A percentile compares a stretch with the other conserved stretches of the same genome.
phyloP scores from a whole-genome alignment of 2,797 vertebrate species.

The Moxostoma hubbsi region DNA sequence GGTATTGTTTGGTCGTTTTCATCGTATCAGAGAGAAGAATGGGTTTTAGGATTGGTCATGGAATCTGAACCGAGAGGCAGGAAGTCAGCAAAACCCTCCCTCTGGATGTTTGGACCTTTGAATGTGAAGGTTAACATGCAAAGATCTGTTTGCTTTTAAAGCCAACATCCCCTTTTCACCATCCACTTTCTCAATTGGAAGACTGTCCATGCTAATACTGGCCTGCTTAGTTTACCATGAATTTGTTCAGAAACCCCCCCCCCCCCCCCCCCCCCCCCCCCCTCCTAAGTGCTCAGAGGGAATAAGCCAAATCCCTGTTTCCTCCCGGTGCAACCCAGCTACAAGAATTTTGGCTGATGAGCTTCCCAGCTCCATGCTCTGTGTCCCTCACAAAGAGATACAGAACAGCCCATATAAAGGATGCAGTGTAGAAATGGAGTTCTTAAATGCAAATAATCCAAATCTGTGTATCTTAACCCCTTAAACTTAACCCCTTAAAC shows the following conservation, averaged over 20 bases:
- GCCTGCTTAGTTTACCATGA: constrained; percentile 37
- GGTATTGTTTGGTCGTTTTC: constrained; percentile 53
- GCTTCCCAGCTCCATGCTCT: constrained; percentile 52
- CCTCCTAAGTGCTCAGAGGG: constrained; percentile 36
- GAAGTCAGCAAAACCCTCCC: constrained; percentile 54
- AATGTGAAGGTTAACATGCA: constrained; percentile 51
- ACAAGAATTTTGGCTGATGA: constrained; percentile 53
- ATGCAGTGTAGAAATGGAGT: neutral
- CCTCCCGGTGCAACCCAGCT: constrained; percentile 39
- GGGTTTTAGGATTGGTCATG: constrained; percentile 44
- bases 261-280: constrained; percentile 26
- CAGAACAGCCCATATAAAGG: constrained; percentile 1
- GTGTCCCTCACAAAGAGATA: constrained; percentile 41
- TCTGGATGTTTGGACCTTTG: constrained; percentile 50
- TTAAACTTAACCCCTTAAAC: neutral
- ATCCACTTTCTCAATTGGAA: constrained; percentile 46
- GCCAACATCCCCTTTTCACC: constrained; percentile 35
- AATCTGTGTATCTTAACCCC: neutral
- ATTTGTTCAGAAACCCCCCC: constrained; percentile 44
- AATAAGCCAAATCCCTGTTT: constrained; percentile 50
- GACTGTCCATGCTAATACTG: constrained; percentile 9
- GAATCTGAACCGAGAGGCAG: constrained; percentile 56
- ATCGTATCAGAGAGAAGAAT: constrained; percentile 53
- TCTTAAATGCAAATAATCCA: neutral
- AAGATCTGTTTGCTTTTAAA: constrained; percentile 55